Base-by-base conservation (phyloP, 2,888 invertebrate species). In the Dromius quadrimaculatus region DNA sequence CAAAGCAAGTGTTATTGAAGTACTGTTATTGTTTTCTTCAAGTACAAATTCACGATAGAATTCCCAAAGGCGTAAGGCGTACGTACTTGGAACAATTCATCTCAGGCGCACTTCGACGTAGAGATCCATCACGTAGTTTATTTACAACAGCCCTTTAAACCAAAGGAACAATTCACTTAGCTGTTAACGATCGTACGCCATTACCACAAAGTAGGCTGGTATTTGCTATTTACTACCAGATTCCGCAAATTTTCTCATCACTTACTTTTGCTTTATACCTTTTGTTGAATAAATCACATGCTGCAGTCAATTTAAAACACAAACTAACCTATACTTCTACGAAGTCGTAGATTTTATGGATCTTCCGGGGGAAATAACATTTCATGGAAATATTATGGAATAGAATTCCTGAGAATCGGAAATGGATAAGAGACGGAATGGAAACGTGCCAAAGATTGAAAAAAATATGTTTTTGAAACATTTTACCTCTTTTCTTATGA, bases 101-200 rank as follows among this genome's bases (percentile, higher is more conserved):
- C 59, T 59, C 20, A 6, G 19, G n/a, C 36, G 34, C 15, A 57
- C 34, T 57, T 28, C 32, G 57, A 34, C 28, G 57, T 28, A 15
- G 34, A 59, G 59, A 59, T 59, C 59, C 36, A 59, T 59, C 59
- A 59, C 59, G 34, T 59, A 36, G 41, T 41, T 62, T 62, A 62
- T 62, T 62, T 62, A 62, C 62, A 62, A 62, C 62, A 41, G 41
- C 22, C 36, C 23, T 41, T 23, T 19, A 41, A 62, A 41, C 62
- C 41, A 62, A 62, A 41, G 62, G 64, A 50, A 47, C 64, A 64
- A 64, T 64, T 64, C 64, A 64, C 64, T 64, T 64, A 64, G 47
- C 23, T 47, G 47, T 47, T 64, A 64, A 64, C 64, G 64, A 64
- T 64, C 47, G 50, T 23, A 22, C 13, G 34, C 64, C 64, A 64